Percentiles rank a stretch among this genome's conserved stretches.
These are phyloP conservation scores for Leptoteleia sp. DNA, from an alignment of 1,140 invertebrate species.

Conservation along the genomic window DNA sequence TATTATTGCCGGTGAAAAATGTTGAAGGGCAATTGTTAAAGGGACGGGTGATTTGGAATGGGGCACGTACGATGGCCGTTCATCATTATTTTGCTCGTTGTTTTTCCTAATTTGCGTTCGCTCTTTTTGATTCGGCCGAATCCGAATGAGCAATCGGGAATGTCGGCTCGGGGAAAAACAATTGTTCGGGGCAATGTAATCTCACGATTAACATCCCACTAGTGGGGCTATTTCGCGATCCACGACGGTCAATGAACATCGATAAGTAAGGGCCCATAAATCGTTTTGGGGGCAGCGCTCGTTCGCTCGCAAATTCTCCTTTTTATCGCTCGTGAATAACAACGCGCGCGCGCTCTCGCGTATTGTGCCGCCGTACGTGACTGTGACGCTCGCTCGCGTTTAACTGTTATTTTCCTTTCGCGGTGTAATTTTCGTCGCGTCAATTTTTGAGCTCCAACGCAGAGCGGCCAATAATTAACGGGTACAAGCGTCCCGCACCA, in stretches of 20 bases:
- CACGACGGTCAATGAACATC: slow-evolving; percentile 52
- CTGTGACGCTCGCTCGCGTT: slow-evolving; percentile 45
- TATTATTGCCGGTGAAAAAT: too few relatives aligned
- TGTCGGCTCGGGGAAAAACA: slow-evolving; percentile 22
- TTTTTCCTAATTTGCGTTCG: slow-evolving; percentile 31
- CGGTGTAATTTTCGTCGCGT: slow-evolving; percentile 41
- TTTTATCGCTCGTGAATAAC: slow-evolving; percentile 58
- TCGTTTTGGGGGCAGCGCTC: slow-evolving; percentile 36
- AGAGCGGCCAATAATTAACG: slow-evolving; percentile 46
- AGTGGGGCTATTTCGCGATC: slow-evolving; percentile 42
- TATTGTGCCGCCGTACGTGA: slow-evolving; percentile 49
- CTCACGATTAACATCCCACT: slow-evolving; percentile 53
- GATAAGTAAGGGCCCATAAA: slow-evolving; percentile 49
- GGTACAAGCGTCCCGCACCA: slow-evolving; percentile 18
- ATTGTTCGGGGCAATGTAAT: slow-evolving; percentile 38
- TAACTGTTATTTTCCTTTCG: slow-evolving; percentile 35
- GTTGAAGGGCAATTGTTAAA: too few relatives aligned
- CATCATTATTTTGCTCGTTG: slow-evolving; percentile 5
- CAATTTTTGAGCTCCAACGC: slow-evolving; percentile 40
- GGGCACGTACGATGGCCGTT: not conserved
- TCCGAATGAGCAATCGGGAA: slow-evolving; percentile 20
- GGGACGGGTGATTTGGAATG: too few relatives aligned
- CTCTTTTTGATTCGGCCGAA: slow-evolving; percentile 11
- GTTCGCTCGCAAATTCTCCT: slow-evolving; percentile 47
- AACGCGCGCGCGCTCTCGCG: too few relatives aligned